Base-by-base conservation (phyloP, 2,797 vertebrate species). In the Lutjanus campechanus region DNA sequence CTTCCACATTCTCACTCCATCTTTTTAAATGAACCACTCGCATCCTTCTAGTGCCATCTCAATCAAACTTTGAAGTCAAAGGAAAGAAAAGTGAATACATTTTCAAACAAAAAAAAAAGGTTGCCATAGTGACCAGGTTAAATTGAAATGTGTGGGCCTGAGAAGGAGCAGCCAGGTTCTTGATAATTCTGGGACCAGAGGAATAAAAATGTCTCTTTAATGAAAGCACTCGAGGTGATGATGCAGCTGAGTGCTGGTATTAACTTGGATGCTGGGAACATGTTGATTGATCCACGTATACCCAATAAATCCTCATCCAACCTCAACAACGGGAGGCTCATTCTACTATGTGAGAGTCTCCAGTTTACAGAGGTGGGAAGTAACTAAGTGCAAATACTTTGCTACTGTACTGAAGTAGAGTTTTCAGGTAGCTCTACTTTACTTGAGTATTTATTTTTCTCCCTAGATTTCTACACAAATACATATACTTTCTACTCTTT, bases 151-250 rank as follows among this genome's bases (percentile, higher is more conserved):
- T 63, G 72, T 15, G 2, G 55, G 60, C 66, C 54, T 43, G 69
- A 46, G 63, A 54, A 78, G 36, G 56, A 78, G 41, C 25, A n/a
- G 46, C 20, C 6, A 0, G 22, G 82, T 82, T 76, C 67, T 75
- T 72, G 15, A 68, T 85, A 78, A 79, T 76, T 84, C 53, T 69
- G 59, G 43, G 62, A 62, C 20, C 60, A 44, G 76, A 81, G 46
- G 77, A 88, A 86, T 88, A 65, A 88, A 90, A 93, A 89, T 77
- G 74, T 73, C 68, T 68, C 76, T 80, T 86, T 91, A 88, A 92
- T 91, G 88, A 89, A 77, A 89, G 79, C 90, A 88, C 91, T 94
- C 76, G 36, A 85, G 77, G 85, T 90, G 85, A 94, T 92, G 80
- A 87, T 71, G 68, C 82, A 70, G 85, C 70, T 43, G 68, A 84